These are phyloP conservation scores for Rhinoderma darwinii DNA, from an alignment of 2,113 vertebrate genomes.

Conservation along the genomic window DNA sequence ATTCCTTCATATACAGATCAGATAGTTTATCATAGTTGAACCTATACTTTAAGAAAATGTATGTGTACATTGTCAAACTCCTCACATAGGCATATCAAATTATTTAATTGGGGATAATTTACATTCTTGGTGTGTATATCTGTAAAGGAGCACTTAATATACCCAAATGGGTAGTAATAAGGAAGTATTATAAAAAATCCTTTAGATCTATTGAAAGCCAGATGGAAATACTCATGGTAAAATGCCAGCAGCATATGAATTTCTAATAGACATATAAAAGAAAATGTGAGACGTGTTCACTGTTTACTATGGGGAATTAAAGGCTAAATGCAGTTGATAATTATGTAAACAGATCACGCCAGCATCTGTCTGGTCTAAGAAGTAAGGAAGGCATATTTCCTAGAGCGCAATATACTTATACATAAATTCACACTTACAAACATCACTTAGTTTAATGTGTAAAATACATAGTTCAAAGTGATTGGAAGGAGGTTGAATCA, in stretches of 20 bases:
- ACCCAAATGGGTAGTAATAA: neutral
- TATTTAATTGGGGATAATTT: neutral
- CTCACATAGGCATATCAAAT: neutral
- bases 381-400: neutral
- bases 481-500: neutral
- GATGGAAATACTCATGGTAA: neutral
- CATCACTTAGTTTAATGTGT: neutral
- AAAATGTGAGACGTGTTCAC: neutral
- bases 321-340: constrained; percentile 9
- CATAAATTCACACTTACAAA: neutral
- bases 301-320: neutral
- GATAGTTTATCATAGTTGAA: no score
- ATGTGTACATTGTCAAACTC: neutral
- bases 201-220: neutral
- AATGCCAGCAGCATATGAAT: constrained; percentile 2
- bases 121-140: neutral
- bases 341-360: neutral
- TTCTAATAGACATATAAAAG: neutral
- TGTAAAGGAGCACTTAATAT: neutral
- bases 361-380: neutral
- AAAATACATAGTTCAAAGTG: neutral
- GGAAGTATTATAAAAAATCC: neutral
- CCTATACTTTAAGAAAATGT: no score
- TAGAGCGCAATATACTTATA: neutral
- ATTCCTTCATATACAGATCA: no score